Evolutionary conservation across 2,888 invertebrate genomes (phyloP).

Genomic region (Chalcosyrphus nemorum): DNA sequence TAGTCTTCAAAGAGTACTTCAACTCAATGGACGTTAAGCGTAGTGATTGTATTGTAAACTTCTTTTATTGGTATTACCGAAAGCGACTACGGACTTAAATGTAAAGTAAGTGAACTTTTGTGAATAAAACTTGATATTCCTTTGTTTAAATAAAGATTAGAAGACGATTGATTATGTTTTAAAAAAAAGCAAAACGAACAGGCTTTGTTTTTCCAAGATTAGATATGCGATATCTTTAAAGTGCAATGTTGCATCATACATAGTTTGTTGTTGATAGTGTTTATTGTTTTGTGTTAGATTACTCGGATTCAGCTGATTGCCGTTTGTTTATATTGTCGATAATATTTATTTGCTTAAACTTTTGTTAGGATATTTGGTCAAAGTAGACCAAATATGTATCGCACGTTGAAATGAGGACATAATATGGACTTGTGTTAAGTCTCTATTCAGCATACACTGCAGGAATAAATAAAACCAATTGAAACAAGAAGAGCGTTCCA

Average conservation of each 20-base stretch:
- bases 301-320: too few species aligned
- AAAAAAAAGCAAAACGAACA: not conserved
- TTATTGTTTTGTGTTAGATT: too few species aligned
- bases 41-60: not conserved
- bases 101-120: slow-evolving; percentile 1
- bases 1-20: not conserved
- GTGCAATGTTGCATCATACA: not conserved
- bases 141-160: not conserved
- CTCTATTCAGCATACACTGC: too few species aligned
- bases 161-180: not conserved
- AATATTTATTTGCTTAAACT: too few species aligned
- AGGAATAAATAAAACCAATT: too few species aligned
- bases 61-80: not conserved
- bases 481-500: too few species aligned
- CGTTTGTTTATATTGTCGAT: too few species aligned
- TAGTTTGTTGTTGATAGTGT: too few species aligned
- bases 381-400: too few species aligned
- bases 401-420: too few species aligned
- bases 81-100: not conserved
- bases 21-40: slow-evolving; percentile 14
- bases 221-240: not conserved
- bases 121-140: not conserved
- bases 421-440: too few species aligned
- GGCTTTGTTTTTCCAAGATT: not conserved
- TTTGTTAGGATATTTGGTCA: too few species aligned